Conservation (phyloP, 2,113 vertebrate genomes). For the Gnathonemus echidnorhynchus region DNA sequence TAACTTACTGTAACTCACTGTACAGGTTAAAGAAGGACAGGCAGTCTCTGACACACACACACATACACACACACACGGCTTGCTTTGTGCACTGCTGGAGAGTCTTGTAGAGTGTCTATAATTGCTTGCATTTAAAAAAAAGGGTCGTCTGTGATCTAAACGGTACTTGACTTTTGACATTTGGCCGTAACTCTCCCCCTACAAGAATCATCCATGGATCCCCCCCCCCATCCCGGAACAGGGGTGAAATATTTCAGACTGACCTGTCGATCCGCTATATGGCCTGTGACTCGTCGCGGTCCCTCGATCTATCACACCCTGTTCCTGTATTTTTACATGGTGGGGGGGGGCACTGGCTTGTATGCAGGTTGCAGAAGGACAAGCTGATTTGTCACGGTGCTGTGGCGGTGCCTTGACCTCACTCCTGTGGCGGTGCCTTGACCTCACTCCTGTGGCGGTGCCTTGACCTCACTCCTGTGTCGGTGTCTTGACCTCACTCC, state of each 20-base stretch:
- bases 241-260: not conserved
- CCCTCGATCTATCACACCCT: not conserved
- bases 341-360: not conserved
- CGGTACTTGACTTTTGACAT: not conserved
- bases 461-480: not conserved
- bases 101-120: not conserved
- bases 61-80: not conserved
- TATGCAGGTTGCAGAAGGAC: not conserved
- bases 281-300: not conserved
- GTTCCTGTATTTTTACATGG: not conserved
- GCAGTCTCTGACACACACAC: not conserved
- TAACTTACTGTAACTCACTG: not conserved
- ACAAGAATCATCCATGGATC: not conserved
- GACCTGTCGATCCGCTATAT: not conserved
- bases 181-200: not conserved
- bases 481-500: not conserved
- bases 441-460: not conserved
- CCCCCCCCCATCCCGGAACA: not conserved
- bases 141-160: not conserved
- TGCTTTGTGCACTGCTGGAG: not conserved
- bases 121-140: not conserved
- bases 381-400: not conserved
- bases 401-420: not conserved
- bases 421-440: not conserved
- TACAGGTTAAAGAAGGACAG: not conserved